These are phyloP conservation scores for Cantharis rufa DNA, from an alignment of 2,888 invertebrate genomes.

Conservation along the genomic window DNA sequence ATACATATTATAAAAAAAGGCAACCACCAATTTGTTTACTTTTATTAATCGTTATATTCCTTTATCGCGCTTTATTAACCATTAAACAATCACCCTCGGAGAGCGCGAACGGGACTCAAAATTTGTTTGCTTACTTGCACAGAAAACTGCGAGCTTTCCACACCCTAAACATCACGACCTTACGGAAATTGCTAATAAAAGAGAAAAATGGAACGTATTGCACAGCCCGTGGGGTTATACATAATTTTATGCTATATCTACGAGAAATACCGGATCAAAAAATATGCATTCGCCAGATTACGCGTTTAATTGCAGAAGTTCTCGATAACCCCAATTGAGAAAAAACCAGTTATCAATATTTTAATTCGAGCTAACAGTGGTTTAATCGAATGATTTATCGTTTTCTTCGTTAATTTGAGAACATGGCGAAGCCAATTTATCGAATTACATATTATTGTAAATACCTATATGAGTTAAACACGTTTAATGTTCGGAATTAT, in stretches of 20 bases:
- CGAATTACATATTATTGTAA: neutral
- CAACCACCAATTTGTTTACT: neutral
- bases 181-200: neutral
- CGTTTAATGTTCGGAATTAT: neutral
- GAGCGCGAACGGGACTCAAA: neutral
- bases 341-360: neutral
- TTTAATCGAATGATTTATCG: neutral
- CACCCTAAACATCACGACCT: neutral
- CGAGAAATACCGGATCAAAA: neutral
- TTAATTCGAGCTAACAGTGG: neutral
- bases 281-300: neutral
- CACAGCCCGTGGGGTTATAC: neutral
- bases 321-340: neutral
- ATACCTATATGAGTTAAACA: neutral
- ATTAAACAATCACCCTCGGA: neutral
- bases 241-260: neutral
- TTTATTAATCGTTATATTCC: neutral
- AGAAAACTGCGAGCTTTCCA: neutral
- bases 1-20: neutral
- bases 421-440: neutral
- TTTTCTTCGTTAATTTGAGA: neutral
- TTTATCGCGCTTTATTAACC: neutral
- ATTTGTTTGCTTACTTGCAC: neutral
- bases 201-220: neutral
- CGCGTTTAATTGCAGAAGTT: neutral